These are phyloP conservation scores for Tapirus indicus DNA, from an alignment of 2,797 vertebrate genomes.

Conservation along the genomic window DNA sequence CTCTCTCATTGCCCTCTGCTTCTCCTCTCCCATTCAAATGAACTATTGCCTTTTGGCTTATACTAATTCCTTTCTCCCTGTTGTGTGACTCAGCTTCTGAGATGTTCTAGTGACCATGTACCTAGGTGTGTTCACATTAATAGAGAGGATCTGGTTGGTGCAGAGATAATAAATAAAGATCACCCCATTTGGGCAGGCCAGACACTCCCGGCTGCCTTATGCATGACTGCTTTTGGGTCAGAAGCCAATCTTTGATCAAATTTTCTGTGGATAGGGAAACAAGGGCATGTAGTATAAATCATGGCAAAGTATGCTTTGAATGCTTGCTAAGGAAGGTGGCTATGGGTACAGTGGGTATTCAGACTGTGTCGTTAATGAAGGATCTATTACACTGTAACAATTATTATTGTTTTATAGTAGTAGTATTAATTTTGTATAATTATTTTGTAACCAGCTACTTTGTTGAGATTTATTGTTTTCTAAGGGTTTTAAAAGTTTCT, in stretches of 20 bases:
- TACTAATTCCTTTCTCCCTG: neutral
- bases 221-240: neutral
- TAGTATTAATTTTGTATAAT: neutral
- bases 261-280: neutral
- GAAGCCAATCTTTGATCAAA: neutral
- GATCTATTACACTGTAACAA: neutral
- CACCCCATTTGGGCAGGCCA: neutral
- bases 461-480: neutral
- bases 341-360: neutral
- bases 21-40: neutral
- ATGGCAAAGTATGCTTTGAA: neutral
- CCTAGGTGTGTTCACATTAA: neutral
- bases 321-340: neutral
- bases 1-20: neutral
- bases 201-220: neutral
- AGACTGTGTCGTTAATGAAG: neutral
- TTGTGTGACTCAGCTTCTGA: neutral
- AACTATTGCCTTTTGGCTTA: neutral
- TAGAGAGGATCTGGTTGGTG: neutral
- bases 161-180: neutral
- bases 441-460: constrained; percentile 3
- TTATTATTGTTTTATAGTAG: constrained; percentile 1
- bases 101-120: neutral
- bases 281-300: neutral
- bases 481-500: neutral